Conservation (phyloP, 2,888 invertebrate species). For the Aleiodes leptofemur region DNA sequence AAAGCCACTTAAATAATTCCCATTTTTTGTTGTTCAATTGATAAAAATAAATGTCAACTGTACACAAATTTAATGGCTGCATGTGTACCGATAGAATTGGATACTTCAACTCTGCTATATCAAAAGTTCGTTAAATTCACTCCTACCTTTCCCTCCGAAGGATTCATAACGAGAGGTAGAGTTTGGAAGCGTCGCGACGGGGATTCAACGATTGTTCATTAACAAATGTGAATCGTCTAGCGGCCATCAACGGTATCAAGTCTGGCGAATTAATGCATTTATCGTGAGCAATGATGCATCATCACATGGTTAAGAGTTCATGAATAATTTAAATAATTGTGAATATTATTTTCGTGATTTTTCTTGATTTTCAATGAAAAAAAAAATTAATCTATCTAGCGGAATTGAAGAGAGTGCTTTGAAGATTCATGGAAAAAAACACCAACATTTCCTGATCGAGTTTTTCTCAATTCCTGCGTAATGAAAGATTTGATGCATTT, state of each 20-base stretch:
- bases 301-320: conserved; percentile 30
- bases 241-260: conserved; percentile 35
- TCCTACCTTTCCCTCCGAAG: background rate
- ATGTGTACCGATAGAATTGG: conserved; percentile 21
- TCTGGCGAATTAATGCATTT: conserved; percentile 39
- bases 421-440: background rate
- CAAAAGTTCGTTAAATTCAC: conserved; percentile 24
- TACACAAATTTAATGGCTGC: conserved; percentile 8
- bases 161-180: conserved; percentile 18
- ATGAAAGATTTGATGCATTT: too few species aligned
- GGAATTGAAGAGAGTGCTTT: background rate
- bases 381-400: background rate
- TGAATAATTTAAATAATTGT: background rate
- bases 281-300: conserved; percentile 23
- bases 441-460: too few species aligned
- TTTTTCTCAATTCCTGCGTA: too few species aligned
- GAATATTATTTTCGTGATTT: conserved; percentile 1
- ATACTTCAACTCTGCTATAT: background rate
- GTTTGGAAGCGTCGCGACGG: conserved; percentile 8
- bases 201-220: conserved; percentile 29
- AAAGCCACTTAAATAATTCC: too few species aligned
- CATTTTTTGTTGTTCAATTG: conserved; percentile 1
- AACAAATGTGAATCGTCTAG: conserved; percentile 41
- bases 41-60: conserved; percentile 15
- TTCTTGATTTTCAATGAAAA: background rate